Base-by-base conservation (phyloP, 1,140 invertebrate genomes). In the Eurosta solidaginis region DNA sequence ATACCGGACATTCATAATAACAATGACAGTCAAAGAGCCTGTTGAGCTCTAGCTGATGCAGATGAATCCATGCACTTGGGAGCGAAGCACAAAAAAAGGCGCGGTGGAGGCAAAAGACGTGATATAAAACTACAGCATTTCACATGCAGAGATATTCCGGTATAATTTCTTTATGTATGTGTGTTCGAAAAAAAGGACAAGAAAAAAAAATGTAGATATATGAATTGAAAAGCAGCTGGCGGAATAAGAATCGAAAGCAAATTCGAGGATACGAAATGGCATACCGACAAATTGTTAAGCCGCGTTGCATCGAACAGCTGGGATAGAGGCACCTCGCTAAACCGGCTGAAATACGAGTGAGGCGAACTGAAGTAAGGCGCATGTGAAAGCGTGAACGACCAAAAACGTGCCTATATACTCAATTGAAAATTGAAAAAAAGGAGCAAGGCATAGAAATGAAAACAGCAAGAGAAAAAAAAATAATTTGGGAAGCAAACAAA, bases 301-400 rank as follows among this genome's bases (percentile, higher is more conserved):
- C 33, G n/a, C n/a, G n/a, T n/a, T 33, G 59, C 59, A 68, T 40
- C 59, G 33, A 68, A 68, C 59, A 68, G 59, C 59, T 68, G 59
- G 36, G 59, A 27, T 6, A 10, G 27, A 40, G 40, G 59, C 59
- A 68, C 52, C 2, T 7, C 29, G 6, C 14, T 42, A 29, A 68
- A 68, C 33, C 33, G 59, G 33, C 29, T 68, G 59, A 40, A 68
- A 68, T 68, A 36, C 14, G 33, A 40, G 29, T 22, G 59, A 68
- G 40, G 59, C 59, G 59, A 40, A 36, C 59, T 68, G 17, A 68
- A 40, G 33, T 33, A 33, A 40, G 9, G 12, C 59, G 33, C 36
- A 68, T 68, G 54, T 29, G 27, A 63, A 36, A 33, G 20, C n/a
- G 22, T 17, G n/a, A n/a, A n/a, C n/a, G n/a, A 49, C 17, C 47